Conservation (phyloP, 2,113 vertebrate species). For the Xyliphius kryptos region DNA sequence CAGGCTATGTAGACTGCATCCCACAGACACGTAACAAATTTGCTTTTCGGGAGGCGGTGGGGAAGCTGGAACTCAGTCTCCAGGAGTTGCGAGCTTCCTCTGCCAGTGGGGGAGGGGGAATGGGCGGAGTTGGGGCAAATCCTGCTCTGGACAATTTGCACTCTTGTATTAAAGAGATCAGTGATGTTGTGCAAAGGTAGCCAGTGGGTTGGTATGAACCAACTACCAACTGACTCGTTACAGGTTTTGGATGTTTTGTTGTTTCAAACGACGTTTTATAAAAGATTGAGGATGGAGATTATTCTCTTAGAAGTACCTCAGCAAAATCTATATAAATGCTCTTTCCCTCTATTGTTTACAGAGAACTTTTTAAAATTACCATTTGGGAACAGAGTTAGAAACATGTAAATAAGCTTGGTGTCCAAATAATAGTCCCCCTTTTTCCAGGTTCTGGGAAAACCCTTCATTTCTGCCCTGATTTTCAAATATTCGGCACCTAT, state of each 20-base stretch:
- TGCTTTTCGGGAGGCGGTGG: constrained; percentile 94
- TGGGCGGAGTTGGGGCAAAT: constrained; percentile 69
- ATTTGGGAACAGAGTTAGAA: constrained; percentile 57
- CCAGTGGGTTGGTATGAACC: constrained; percentile 63
- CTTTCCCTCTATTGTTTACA: constrained; percentile 62
- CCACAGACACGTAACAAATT: constrained; percentile 97
- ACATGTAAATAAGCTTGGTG: constrained; percentile 53
- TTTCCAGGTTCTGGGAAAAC: constrained; percentile 1
- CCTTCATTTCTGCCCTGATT: constrained; percentile 3
- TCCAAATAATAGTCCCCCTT: constrained; percentile 36
- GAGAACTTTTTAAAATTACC: constrained; percentile 49
- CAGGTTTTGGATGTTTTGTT: constrained; percentile 11
- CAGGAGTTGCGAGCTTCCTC: constrained; percentile 95
- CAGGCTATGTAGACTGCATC: constrained; percentile 97
- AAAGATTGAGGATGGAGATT: constrained; percentile 46
- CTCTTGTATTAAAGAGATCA: constrained; percentile 95
- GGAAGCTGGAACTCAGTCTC: constrained; percentile 91
- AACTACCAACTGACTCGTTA: constrained; percentile 24
- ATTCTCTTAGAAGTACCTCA: constrained; percentile 62
- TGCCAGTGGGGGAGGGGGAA: constrained; percentile 62
- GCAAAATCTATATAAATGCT: constrained; percentile 56
- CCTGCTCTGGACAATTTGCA: constrained; percentile 90
- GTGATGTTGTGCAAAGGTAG: constrained; percentile 98
- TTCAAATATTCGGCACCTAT: too few species aligned
- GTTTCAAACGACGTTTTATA: constrained; percentile 31